Percentiles rank a stretch among this genome's conserved stretches.
Conservation (phyloP, 1,140 invertebrate genomes). For the Amyelois transitella region DNA sequence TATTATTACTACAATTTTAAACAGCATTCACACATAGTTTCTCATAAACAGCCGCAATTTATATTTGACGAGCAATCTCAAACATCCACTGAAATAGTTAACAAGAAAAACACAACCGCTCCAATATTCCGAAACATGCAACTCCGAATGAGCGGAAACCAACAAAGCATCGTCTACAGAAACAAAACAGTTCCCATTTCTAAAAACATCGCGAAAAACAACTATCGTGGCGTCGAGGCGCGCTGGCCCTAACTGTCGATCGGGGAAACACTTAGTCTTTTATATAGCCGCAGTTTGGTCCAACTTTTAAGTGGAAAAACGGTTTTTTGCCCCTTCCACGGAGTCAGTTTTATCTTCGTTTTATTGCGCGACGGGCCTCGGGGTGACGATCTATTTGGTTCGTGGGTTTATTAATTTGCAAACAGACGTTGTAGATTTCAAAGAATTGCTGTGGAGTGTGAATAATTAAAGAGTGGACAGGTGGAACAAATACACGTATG, state of each 20-base stretch:
- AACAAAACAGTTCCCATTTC: neutral
- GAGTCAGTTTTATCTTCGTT: slow-evolving; percentile 36
- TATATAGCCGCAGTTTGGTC: slow-evolving; percentile 36
- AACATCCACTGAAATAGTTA: too few relatives aligned
- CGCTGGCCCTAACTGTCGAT: slow-evolving; percentile 20
- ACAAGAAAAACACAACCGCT: too few relatives aligned
- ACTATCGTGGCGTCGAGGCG: neutral
- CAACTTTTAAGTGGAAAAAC: slow-evolving; percentile 56
- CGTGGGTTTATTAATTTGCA: neutral
- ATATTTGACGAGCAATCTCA: too few relatives aligned
- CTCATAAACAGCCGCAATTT: too few relatives aligned
- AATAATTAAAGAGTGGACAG: too few relatives aligned
- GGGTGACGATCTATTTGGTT: neutral
- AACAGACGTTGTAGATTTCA: neutral
- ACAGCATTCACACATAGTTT: too few relatives aligned
- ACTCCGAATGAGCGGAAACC: neutral
- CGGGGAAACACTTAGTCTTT: slow-evolving; percentile 34
- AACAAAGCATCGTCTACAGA: neutral
- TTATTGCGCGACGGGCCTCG: slow-evolving; percentile 24
- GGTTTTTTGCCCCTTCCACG: slow-evolving; percentile 30
- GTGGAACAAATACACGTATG: too few relatives aligned
- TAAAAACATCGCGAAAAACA: neutral
- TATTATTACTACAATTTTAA: too few relatives aligned
- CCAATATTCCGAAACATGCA: too few relatives aligned
- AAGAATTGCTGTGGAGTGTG: too few relatives aligned